A percentile compares a stretch with the other conserved stretches of the same genome.
phyloP scores from a whole-genome alignment of 37 sponge, comb jelly and placozoan species.

The Theonella swinhoei region DNA sequence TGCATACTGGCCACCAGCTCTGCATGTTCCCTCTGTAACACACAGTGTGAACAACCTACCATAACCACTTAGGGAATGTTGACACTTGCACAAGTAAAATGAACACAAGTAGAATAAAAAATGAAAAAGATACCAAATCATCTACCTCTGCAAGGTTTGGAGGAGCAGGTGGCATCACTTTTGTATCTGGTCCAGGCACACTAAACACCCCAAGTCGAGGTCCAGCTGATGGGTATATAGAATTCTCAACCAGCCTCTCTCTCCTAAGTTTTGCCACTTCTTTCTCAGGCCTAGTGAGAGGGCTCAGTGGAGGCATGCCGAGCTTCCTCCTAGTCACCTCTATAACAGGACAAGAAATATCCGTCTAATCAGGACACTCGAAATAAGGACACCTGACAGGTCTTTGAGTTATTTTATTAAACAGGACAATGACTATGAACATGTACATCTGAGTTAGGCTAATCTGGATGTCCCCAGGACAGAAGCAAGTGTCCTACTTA shows the following conservation, averaged over 20 bases:
- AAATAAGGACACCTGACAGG: too few relatives aligned
- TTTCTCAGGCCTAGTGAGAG: background rate
- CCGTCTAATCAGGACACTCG: too few relatives aligned
- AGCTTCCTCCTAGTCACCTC: background rate
- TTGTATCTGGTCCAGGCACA: background rate
- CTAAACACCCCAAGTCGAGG: conserved; percentile 8
- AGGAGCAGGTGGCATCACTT: conserved; percentile 13
- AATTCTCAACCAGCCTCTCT: background rate
- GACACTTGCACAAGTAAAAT: too few relatives aligned
- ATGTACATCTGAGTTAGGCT: too few relatives aligned
- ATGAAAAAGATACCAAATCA: too few relatives aligned
- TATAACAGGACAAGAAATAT: too few relatives aligned
- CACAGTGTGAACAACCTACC: background rate
- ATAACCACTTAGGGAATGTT: too few relatives aligned
- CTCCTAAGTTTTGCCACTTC: background rate
- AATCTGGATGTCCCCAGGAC: too few relatives aligned
- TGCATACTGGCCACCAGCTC: conserved; percentile 17
- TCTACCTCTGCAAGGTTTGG: conserved; percentile 25
- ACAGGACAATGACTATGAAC: too few relatives aligned
- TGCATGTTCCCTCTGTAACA: background rate
- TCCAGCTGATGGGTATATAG: conserved; percentile 17
- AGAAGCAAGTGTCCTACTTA: too few relatives aligned
- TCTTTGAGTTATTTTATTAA: too few relatives aligned
- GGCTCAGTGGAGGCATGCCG: background rate
- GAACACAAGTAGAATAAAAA: too few relatives aligned